Evolutionary conservation across 2,113 vertebrate species (phyloP), one percentile per base, ranked within the genome.

Genomic region (Nerophis lumbriciformis): DNA sequence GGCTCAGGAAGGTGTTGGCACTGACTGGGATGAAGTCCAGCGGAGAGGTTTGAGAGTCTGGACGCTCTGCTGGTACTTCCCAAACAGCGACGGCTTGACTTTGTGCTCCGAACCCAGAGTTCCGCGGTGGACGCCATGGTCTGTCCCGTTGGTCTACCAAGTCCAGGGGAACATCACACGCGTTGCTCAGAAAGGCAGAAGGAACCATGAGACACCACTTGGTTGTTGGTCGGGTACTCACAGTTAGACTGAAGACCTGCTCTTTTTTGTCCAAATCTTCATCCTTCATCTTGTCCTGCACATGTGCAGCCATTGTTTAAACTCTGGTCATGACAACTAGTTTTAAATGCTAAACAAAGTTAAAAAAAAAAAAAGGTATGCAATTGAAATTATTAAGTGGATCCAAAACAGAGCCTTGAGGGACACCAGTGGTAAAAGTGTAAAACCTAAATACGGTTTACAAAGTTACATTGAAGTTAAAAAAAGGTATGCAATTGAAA

Each of bases 21-120:
- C 77, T 73, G 21, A 84, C 80, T 73, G 19, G 49, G 79, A 19
- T 5, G 82, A 81, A 36, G 74, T 78, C 54, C 54, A 78, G 54
- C 80, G 79, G 60, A 86, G 16, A 13, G 77, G 69, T 67, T 68
- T 83, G 65, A 89, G 67, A 4, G 71, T 87, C 85, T 90, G 88
- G 14, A 90, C 75, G 83, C 87, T 89, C 21, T 63, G 60, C 2
- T 89, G 63, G 53, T 93, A 91, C 75, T 90, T 93, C 45, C 82
- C 72, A 4, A 37, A 37, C 15, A 37, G 49, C 5, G 85, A 63
- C 0, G 78, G 70, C 12, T 49, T n/a, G 60, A 47, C 4, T 6
- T 59, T 48, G 69, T 53, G 45, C 61, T 48, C 63, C 55, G 19
- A 49, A 5, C 85, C 76, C 65, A 4, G 51, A 11, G 42, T 65